Percentiles rank a stretch among this genome's conserved stretches.
Evolutionary conservation across 2,113 vertebrate genomes (phyloP).

Genomic region (Stegostoma tigrinum): DNA sequence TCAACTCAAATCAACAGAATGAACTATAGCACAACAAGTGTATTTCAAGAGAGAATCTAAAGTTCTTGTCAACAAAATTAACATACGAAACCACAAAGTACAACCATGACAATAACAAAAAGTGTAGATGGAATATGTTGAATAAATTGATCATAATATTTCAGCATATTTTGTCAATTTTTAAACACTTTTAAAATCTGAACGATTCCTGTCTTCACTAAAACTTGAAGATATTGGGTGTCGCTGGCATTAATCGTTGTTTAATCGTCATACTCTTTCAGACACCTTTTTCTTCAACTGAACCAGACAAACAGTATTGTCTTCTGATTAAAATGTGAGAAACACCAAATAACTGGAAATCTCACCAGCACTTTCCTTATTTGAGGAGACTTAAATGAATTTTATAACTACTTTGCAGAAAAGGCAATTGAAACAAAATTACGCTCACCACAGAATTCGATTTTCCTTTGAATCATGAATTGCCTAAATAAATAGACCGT

Average conservation of each 20-base stretch:
- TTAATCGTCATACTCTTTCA: not conserved
- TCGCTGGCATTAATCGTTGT: not conserved
- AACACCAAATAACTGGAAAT: too few species aligned
- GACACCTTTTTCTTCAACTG: not conserved
- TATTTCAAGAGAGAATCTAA: too few species aligned
- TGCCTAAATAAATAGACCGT: not conserved
- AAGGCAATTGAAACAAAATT: not conserved
- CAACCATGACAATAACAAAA: too few species aligned
- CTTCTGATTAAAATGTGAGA: not conserved
- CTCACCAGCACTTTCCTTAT: not conserved
- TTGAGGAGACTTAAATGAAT: not conserved
- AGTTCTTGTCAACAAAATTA: too few species aligned
- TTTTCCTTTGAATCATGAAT: not conserved
- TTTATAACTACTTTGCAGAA: not conserved
- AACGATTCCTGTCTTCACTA: not conserved
- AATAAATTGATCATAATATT: too few species aligned
- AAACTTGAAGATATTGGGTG: not conserved
- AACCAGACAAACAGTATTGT: not conserved
- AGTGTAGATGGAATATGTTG: too few species aligned
- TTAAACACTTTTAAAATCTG: too few species aligned
- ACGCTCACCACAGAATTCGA: not conserved
- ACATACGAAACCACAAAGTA: too few species aligned
- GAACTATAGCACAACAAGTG: too few species aligned
- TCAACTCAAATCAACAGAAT: too few species aligned
- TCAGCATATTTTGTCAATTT: too few species aligned